Conservation (phyloP, 2,888 invertebrate genomes). For the Harpagoxenus sublaevis region DNA sequence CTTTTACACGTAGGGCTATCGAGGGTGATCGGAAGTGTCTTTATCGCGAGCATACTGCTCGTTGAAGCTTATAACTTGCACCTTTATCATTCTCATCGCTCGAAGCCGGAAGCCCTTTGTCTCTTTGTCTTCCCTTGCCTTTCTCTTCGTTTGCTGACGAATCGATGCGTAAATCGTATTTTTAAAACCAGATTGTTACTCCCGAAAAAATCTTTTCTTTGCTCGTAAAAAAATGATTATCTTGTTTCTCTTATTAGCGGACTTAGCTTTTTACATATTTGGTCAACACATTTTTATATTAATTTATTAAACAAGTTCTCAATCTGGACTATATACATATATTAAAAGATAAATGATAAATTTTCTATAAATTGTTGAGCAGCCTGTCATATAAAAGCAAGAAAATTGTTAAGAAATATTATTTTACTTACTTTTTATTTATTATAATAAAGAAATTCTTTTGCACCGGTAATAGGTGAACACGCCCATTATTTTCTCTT, state of each 20-base stretch:
- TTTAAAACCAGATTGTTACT: constrained; percentile 9
- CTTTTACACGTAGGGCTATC: constrained; percentile 40
- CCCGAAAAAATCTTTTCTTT: constrained; percentile 28
- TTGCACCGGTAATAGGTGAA: not conserved
- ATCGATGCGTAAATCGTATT: constrained; percentile 23
- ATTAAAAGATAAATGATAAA: not conserved
- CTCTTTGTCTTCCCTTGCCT: constrained; percentile 25
- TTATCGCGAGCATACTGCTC: constrained; percentile 44
- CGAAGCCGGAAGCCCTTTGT: constrained; percentile 44
- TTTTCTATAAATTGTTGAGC: not conserved
- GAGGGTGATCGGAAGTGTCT: constrained; percentile 48
- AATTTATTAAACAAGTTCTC: not conserved
- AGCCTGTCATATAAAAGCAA: not conserved
- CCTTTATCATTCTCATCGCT: constrained; percentile 52
- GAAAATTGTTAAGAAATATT: not conserved
- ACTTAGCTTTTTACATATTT: not conserved
- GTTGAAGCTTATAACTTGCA: constrained; percentile 58
- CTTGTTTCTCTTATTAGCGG: not conserved
- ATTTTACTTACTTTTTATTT: not conserved
- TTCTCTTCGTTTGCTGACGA: constrained; percentile 22
- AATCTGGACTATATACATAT: not conserved
- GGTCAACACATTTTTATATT: not conserved
- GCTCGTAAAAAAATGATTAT: not conserved
- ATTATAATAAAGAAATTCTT: not conserved
- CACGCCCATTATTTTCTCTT: not conserved